A percentile compares a stretch with the other conserved stretches of the same genome.
These are phyloP conservation scores for Chaetorhynchus papuensis DNA, from an alignment of 2,113 vertebrate species.

Conservation along the genomic window DNA sequence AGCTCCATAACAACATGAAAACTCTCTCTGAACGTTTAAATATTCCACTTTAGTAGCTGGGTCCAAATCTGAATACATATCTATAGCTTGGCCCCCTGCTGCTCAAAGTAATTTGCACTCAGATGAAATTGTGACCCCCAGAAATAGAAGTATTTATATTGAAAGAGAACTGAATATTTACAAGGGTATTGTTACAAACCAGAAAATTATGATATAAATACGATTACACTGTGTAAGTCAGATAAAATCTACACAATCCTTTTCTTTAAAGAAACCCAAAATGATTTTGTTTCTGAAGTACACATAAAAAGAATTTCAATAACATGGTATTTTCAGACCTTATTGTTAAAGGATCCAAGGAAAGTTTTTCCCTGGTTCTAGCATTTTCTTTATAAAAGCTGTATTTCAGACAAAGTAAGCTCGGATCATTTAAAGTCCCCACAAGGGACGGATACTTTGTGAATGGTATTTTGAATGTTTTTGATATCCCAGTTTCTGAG, in stretches of 20 bases:
- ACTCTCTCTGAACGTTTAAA: not conserved
- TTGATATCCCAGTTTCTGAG: slow-evolving; percentile 27
- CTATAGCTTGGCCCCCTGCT: not conserved
- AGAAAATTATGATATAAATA: slow-evolving; percentile 29
- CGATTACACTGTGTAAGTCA: slow-evolving; percentile 9
- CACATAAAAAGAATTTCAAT: slow-evolving; percentile 27
- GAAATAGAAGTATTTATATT: slow-evolving; percentile 2
- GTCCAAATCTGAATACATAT: not conserved
- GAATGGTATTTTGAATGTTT: slow-evolving; percentile 6
- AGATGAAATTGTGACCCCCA: slow-evolving; percentile 22
- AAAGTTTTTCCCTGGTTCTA: not conserved
- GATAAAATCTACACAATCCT: slow-evolving; percentile 36
- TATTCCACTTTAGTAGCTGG: not conserved
- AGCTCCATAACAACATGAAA: not conserved
- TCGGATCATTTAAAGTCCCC: slow-evolving; percentile 26
- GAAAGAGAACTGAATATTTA: slow-evolving; percentile 35
- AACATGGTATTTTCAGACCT: not conserved
- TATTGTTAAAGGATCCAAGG: slow-evolving; percentile 9
- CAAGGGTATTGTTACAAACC: not conserved
- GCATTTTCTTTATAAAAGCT: slow-evolving; percentile 34
- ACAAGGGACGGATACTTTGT: slow-evolving; percentile 36
- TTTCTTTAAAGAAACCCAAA: not conserved
- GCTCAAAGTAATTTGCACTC: slow-evolving; percentile 21
- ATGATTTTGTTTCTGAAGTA: slow-evolving; percentile 1
- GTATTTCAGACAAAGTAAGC: slow-evolving; percentile 23